These are phyloP conservation scores for Matsumyia berberina DNA, from an alignment of 2,888 invertebrate species.

Conservation along the genomic window DNA sequence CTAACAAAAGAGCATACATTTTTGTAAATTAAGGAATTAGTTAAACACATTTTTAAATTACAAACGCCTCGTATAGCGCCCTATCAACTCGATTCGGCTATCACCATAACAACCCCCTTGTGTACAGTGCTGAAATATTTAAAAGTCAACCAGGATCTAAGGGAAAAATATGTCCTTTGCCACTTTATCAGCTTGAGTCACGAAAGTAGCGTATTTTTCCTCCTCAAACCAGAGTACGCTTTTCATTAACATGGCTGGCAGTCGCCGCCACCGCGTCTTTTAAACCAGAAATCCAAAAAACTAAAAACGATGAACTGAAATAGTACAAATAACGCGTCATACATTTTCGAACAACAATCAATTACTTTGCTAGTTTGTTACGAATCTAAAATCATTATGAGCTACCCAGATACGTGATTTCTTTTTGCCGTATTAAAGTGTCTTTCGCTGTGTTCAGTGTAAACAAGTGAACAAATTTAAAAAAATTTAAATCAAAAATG, in stretches of 20 bases:
- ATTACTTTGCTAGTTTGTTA: neutral
- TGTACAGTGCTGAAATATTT: slow-evolving; percentile 46
- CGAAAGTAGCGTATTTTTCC: slow-evolving; percentile 1
- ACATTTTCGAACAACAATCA: neutral
- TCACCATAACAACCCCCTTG: slow-evolving; percentile 67
- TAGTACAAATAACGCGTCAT: neutral
- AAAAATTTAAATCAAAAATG: neutral
- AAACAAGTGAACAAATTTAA: slow-evolving; percentile 23
- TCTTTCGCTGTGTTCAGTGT: slow-evolving; percentile 1
- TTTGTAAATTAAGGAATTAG: too few species aligned
- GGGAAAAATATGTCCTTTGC: slow-evolving; percentile 2
- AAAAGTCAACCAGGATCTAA: slow-evolving; percentile 34
- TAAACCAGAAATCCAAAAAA: slow-evolving; percentile 4
- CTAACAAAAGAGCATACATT: neutral
- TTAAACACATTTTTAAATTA: neutral
- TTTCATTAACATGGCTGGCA: slow-evolving; percentile 24
- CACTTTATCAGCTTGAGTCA: slow-evolving; percentile 17
- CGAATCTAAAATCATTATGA: too few species aligned
- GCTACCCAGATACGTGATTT: neutral
- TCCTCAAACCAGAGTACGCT: neutral
- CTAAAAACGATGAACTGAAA: neutral
- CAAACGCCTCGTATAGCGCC: neutral
- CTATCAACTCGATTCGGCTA: slow-evolving; percentile 18
- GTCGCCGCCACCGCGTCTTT: slow-evolving; percentile 33
- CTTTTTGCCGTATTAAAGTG: neutral